Base-by-base conservation (phyloP, 2,888 invertebrate genomes). In the Ectobius pallidus region DNA sequence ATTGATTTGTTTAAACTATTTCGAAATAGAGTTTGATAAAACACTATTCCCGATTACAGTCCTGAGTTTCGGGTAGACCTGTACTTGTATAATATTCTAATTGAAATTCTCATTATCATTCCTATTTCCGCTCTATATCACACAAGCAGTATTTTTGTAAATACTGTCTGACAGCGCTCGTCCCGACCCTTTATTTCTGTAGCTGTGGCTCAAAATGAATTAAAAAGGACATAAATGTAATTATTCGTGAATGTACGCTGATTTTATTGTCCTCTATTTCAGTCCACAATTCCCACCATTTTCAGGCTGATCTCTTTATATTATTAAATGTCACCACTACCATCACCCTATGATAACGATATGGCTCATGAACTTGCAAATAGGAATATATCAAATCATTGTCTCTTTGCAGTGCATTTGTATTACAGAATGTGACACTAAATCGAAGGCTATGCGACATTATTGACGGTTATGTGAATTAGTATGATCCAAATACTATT, bases 301-400 rank as follows among this genome's bases (percentile, higher is more conserved):
- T 58, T 30, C 32, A n/a, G 16, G 11, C 30, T 58, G 58, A 58
- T 14, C 58, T 58, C 30, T 55, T 55, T 58, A 25, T 32, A 11
- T 14, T 30, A 58, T 58, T n/a, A 58, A 58, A 58, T 30, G 25
- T 25, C 52, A 52, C 52, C 25, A 9, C 14, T 3, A 9, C 52
- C 25, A 11, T n/a, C n/a, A n/a, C n/a, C n/a, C 25, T 58, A 30
- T 58, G 27, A 58, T 30, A 25, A 58, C 30, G 30, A 32, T 58
- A 58, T n/a, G 58, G n/a, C 58, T 58, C 30, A 30, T 58, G 58
- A 25, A 58, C 32, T 58, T 58, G 58, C 58, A 58, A 58, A 58
- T 58, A 58, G 58, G 58, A 30, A 46, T n/a, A 58, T 58, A 58
- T 58, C 58, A 58, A 32, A 58, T 58, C 58, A 32, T 32, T 58